These are phyloP conservation scores for Pyrocoelia pectoralis DNA, from an alignment of 2,888 invertebrate genomes.

Conservation along the genomic window DNA sequence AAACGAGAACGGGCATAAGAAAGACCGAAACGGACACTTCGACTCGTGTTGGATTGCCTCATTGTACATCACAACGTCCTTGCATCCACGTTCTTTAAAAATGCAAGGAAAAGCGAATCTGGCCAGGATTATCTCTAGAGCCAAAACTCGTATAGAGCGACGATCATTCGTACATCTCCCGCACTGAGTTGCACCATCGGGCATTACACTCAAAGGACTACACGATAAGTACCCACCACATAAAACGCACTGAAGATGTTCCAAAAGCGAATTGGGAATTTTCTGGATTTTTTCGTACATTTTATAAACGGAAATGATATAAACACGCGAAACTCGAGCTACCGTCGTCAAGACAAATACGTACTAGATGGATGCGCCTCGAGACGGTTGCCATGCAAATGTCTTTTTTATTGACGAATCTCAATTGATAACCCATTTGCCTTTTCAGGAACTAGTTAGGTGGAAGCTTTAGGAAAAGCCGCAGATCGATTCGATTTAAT, in stretches of 20 bases:
- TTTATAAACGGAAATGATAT: too few species aligned
- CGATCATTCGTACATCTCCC: conserved; percentile 44
- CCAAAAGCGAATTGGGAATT: conserved; percentile 32
- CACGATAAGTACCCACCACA: conserved; percentile 49
- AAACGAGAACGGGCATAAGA: conserved; percentile 7
- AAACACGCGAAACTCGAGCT: neutral
- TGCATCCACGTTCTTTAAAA: conserved; percentile 23
- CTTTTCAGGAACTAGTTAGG: neutral
- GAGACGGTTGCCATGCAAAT: conserved; percentile 3
- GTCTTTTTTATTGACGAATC: conserved; percentile 2
- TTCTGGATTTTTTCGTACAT: conserved; percentile 9
- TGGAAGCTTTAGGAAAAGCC: neutral
- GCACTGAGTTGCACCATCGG: conserved; percentile 48
- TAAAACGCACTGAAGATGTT: conserved; percentile 44
- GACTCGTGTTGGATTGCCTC: conserved; percentile 15
- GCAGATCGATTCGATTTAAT: conserved; percentile 6
- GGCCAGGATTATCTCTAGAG: conserved; percentile 50
- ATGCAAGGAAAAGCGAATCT: conserved; percentile 49
- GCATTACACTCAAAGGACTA: conserved; percentile 49
- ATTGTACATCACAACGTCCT: conserved; percentile 1
- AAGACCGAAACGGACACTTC: conserved; percentile 14
- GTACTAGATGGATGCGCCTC: neutral
- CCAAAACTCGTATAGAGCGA: conserved; percentile 45
- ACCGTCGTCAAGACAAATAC: neutral
- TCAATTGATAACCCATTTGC: conserved; percentile 11